These are phyloP conservation scores for Oryzias curvinotus DNA, from an alignment of 2,113 vertebrate species.

Conservation along the genomic window DNA sequence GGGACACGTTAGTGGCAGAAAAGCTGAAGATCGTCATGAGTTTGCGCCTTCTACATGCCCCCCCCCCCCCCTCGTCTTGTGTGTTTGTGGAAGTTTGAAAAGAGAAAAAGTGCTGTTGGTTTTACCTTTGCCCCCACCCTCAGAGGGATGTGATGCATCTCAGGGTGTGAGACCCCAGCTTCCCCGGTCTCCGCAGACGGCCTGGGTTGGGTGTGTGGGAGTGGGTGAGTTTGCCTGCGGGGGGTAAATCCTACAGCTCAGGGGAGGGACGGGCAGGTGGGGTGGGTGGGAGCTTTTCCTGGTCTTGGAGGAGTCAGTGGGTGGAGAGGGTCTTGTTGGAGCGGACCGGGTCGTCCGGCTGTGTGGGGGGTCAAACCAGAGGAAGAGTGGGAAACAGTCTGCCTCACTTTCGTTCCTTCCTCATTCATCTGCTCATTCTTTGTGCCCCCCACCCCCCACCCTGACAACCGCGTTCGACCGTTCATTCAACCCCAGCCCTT, in stretches of 20 bases:
- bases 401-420: slow-evolving; percentile 17
- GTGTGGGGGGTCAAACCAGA: slow-evolving; percentile 22
- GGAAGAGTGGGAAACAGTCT: slow-evolving; percentile 23
- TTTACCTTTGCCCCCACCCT: slow-evolving; percentile 31
- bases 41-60: too few species aligned
- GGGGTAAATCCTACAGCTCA: slow-evolving; percentile 56
- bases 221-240: slow-evolving; percentile 54
- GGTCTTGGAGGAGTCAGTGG: slow-evolving; percentile 55
- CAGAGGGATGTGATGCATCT: slow-evolving; percentile 58
- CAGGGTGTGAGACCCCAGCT: slow-evolving; percentile 7
- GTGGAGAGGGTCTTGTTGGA: slow-evolving; percentile 12
- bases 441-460: not conserved
- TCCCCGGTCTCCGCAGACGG: slow-evolving; percentile 38
- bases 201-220: slow-evolving; percentile 45
- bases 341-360: slow-evolving; percentile 55
- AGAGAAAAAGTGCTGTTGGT: slow-evolving; percentile 41
- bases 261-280: slow-evolving; percentile 27
- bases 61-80: not conserved
- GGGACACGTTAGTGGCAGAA: too few species aligned
- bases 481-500: slow-evolving; percentile 1
- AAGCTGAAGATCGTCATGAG: too few species aligned
- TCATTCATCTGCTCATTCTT: slow-evolving; percentile 22
- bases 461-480: slow-evolving; percentile 9
- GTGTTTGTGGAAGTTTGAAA: slow-evolving; percentile 18
- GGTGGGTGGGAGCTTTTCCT: slow-evolving; percentile 65